phyloP scores from a whole-genome alignment of 1,140 invertebrate genomes.

The Nautilus pompilius region DNA sequence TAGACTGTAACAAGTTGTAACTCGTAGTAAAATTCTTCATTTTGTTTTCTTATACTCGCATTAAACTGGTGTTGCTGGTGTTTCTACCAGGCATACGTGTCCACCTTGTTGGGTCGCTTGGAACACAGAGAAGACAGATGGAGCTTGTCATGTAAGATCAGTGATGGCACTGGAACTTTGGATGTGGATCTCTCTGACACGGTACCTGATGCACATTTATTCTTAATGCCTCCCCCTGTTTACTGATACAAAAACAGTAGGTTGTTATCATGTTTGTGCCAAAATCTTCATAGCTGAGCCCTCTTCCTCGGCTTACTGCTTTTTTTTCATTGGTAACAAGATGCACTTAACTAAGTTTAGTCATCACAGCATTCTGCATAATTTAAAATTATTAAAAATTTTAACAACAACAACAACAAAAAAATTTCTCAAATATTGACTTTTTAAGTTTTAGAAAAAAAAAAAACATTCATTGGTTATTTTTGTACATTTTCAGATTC shows the following conservation, averaged over 20 bases:
- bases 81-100: constrained; percentile 29
- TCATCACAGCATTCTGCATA: background rate
- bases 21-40: too few relatives aligned
- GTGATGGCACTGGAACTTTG: constrained; percentile 39
- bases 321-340: background rate
- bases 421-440: background rate
- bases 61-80: too few relatives aligned
- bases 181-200: constrained; percentile 36
- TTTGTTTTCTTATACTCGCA: too few relatives aligned
- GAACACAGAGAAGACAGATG: constrained; percentile 19
- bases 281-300: background rate
- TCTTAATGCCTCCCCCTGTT: background rate
- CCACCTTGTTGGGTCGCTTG: constrained; percentile 28
- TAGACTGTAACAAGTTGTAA: too few relatives aligned
- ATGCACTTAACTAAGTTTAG: background rate
- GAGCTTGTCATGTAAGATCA: constrained; percentile 41
- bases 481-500: constrained; percentile 13
- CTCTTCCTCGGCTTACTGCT: background rate
- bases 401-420: background rate
- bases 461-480: background rate
- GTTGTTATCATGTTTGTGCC: too few relatives aligned
- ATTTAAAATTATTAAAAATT: background rate
- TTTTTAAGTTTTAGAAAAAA: background rate
- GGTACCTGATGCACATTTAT: constrained; percentile 16
- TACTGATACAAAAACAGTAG: too few relatives aligned